Percentiles rank a stretch among this genome's conserved stretches.
phyloP scores from a whole-genome alignment of 2,888 invertebrate species.

The Ommatoiulus sabulosus region DNA sequence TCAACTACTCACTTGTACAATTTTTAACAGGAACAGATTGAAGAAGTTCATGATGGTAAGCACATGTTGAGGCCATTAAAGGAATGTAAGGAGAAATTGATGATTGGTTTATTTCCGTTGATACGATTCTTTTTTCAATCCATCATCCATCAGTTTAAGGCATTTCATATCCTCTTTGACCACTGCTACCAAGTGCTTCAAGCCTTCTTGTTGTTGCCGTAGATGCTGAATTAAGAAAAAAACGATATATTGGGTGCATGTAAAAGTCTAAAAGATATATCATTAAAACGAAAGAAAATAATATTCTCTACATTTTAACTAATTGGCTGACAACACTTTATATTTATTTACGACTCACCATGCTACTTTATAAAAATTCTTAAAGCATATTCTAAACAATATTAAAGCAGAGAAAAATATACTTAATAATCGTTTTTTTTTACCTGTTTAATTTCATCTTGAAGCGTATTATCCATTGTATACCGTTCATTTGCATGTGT shows the following conservation, averaged over 20 bases:
- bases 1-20: too few species aligned
- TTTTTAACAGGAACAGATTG: too few species aligned
- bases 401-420: neutral
- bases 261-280: too few species aligned
- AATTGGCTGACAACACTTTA: too few species aligned
- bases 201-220: constrained; percentile 87
- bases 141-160: constrained; percentile 82
- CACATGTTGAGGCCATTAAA: neutral
- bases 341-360: too few species aligned
- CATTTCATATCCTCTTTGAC: constrained; percentile 84
- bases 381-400: neutral
- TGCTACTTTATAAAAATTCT: neutral
- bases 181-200: constrained; percentile 85
- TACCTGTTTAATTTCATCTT: constrained; percentile 74
- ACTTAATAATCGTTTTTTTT: neutral
- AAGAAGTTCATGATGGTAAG: neutral
- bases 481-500: constrained; percentile 77
- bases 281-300: too few species aligned
- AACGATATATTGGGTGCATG: neutral
- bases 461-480: constrained; percentile 77
- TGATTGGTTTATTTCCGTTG: neutral
- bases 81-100: neutral
- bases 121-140: constrained; percentile 70
- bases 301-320: too few species aligned
- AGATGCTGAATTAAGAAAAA: constrained; percentile 74